phyloP scores from a whole-genome alignment of 2,797 vertebrate species.

The Poeciliopsis turneri region DNA sequence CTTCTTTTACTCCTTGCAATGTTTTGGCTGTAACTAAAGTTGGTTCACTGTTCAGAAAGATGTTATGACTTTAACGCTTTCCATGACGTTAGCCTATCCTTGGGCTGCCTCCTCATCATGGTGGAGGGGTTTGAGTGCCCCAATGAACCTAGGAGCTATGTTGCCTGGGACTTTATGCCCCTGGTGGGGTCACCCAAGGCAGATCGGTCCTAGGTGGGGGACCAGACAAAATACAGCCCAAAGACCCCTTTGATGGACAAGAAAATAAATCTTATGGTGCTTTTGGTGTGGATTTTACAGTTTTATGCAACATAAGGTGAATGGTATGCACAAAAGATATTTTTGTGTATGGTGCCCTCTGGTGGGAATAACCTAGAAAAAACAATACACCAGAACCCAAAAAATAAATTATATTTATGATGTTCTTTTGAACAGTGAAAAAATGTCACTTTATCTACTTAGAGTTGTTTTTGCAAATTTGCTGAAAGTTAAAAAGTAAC shows the following conservation, averaged over 20 bases:
- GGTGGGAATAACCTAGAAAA: conserved; percentile 24
- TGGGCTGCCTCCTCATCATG: no score
- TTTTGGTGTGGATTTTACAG: neutral
- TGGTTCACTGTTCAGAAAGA: neutral
- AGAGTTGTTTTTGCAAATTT: neutral
- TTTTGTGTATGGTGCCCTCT: conserved; percentile 47
- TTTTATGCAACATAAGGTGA: neutral
- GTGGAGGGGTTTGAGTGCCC: no score
- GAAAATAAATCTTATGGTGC: neutral
- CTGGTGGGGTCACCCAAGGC: no score
- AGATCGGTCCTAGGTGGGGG: no score
- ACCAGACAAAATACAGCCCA: no score
- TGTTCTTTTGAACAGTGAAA: neutral
- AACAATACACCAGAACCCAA: neutral
- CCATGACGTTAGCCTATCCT: neutral
- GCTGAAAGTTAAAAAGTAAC: neutral
- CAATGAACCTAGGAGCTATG: no score
- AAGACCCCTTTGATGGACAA: no score
- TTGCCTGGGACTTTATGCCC: no score
- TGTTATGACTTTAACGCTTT: neutral
- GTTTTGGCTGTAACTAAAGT: neutral
- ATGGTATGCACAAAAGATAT: neutral
- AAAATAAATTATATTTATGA: neutral
- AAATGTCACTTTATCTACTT: neutral
- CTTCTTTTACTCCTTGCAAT: neutral